Conservation (phyloP, 2,113 vertebrate species). For the Albula goreensis region DNA sequence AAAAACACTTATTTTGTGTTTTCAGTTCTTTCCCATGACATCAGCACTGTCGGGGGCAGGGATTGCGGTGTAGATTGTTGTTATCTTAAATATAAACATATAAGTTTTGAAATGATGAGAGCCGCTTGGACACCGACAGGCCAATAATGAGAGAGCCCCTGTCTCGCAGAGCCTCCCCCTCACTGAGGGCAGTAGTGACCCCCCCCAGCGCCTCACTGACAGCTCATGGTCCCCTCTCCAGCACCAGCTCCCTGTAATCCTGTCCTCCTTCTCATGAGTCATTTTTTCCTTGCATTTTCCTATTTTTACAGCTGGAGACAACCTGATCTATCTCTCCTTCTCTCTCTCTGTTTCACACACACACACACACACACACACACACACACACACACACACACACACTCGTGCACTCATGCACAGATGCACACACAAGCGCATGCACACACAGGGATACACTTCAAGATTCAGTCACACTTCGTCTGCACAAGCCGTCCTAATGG, state of each 20-base stretch:
- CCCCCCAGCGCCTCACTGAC: not conserved
- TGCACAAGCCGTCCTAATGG: not conserved
- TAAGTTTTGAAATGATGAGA: slow-evolving; percentile 24
- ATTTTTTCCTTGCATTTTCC: slow-evolving; percentile 62
- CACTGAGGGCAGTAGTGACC: slow-evolving; percentile 9
- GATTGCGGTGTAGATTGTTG: not conserved
- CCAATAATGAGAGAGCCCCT: slow-evolving; percentile 21
- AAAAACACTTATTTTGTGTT: not conserved
- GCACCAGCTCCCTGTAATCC: slow-evolving; percentile 45
- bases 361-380: not conserved
- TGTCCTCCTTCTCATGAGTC: slow-evolving; percentile 64
- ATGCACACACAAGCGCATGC: not conserved
- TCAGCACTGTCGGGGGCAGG: not conserved
- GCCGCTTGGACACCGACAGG: slow-evolving; percentile 23
- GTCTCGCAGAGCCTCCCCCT: not conserved
- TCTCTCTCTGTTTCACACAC: slow-evolving; percentile 31
- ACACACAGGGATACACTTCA: not conserved
- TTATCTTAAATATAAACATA: slow-evolving; percentile 5
- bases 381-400: slow-evolving; percentile 11
- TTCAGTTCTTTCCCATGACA: slow-evolving; percentile 3
- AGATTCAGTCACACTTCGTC: not conserved
- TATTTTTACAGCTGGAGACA: slow-evolving; percentile 75
- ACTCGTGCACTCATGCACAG: slow-evolving; percentile 5
- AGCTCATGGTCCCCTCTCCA: slow-evolving; percentile 14
- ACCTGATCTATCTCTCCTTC: slow-evolving; percentile 34